phyloP scores from a whole-genome alignment of 2,888 invertebrate species.

The Lasioglossum morio region DNA sequence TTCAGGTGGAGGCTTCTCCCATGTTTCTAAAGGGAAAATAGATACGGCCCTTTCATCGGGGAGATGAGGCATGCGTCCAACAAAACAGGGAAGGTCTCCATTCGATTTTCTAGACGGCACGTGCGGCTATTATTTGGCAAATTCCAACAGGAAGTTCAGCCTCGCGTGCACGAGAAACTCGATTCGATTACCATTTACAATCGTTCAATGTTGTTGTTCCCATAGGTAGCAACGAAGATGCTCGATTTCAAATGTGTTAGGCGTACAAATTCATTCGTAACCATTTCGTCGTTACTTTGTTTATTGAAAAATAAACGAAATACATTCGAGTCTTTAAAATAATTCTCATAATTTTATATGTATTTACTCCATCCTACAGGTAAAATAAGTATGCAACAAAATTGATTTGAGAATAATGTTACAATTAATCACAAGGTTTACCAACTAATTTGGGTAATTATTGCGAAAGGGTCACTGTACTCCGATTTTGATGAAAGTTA shows the following conservation, averaged over 20 bases:
- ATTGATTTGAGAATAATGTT: neutral
- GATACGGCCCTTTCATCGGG: conserved; percentile 22
- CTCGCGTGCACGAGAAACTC: conserved; percentile 4
- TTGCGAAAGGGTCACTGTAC: no score
- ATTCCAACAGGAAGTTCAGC: conserved; percentile 22
- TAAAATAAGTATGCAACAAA: neutral
- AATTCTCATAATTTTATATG: neutral
- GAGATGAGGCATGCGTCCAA: conserved; percentile 22
- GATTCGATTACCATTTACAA: conserved; percentile 20
- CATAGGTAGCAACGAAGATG: neutral
- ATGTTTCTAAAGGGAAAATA: conserved; percentile 22
- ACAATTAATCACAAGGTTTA: neutral
- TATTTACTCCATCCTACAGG: neutral
- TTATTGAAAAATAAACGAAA: neutral
- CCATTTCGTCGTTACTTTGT: no score
- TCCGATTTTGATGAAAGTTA: no score
- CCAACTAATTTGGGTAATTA: neutral
- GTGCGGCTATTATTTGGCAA: conserved; percentile 13
- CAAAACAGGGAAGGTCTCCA: conserved; percentile 19
- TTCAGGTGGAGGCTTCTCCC: conserved; percentile 21
- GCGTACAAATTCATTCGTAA: neutral
- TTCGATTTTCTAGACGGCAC: neutral
- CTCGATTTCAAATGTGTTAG: neutral
- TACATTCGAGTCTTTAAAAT: neutral
- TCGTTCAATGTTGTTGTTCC: neutral